A percentile compares a stretch with the other conserved stretches of the same genome.
Conservation (phyloP, 2,888 invertebrate genomes). For the Zygothrica quintamaculata region DNA sequence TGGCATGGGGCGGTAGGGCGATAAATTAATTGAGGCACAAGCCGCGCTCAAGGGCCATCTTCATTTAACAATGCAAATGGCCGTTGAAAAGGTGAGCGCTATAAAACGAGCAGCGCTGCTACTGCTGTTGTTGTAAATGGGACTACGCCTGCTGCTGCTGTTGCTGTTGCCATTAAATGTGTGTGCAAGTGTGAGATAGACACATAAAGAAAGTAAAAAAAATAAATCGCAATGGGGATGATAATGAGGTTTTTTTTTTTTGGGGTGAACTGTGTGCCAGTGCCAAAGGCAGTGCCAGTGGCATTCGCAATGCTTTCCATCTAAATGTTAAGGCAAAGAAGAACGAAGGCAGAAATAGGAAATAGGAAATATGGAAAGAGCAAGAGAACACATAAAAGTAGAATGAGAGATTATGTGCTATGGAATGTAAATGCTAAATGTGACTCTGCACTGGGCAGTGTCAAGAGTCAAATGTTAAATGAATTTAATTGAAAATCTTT, state of each 20-base stretch:
- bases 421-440: constrained; percentile 38
- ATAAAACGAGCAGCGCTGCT: constrained; percentile 55
- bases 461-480: constrained; percentile 68
- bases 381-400: constrained; percentile 5
- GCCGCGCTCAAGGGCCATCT: constrained; percentile 46
- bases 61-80: constrained; percentile 50
- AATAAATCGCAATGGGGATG: constrained; percentile 50
- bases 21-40: constrained; percentile 39
- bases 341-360: constrained; percentile 5
- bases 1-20: constrained; percentile 16
- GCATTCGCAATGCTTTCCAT: no score
- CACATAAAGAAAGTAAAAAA: constrained; percentile 31
- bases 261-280: constrained; percentile 7
- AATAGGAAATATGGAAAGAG: constrained; percentile 3
- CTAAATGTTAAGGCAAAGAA: constrained; percentile 7
- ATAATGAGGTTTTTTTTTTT: constrained; percentile 54
- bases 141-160: constrained; percentile 20
- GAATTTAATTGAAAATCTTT: constrained; percentile 72
- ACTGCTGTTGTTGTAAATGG: no score
- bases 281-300: not conserved
- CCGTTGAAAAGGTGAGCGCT: constrained; percentile 58
- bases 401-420: constrained; percentile 5
- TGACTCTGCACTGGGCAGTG: constrained; percentile 40
- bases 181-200: constrained; percentile 41
- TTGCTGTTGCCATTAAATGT: not conserved